Base-by-base conservation (phyloP, 2,797 vertebrate genomes). In the Nannoperca australis region DNA sequence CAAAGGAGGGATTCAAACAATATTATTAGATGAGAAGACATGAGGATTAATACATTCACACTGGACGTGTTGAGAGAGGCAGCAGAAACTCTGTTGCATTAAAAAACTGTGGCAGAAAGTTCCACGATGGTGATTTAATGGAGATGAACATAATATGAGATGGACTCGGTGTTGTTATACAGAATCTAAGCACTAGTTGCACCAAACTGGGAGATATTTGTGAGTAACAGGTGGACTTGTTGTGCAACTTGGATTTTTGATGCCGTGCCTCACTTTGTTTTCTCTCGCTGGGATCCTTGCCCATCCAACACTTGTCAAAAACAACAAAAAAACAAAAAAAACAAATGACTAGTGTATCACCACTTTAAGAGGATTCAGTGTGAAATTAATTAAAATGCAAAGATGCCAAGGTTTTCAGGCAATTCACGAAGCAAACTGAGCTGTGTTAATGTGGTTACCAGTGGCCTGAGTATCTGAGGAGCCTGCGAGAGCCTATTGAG, bases 361-460 rank as follows among this genome's bases (percentile, higher is more conserved):
- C 70, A 60, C 81, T 82, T 81, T 74, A 77, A 76, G 67, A 70
- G 47, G 61, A 90, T 85, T 81, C 63, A 65, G 89, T 72, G 78
- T 74, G 82, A 91, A 90, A 89, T 76, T 81, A 90, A 89, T 88
- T 86, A 84, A 80, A 83, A 87, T 71, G 80, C 74, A 81, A 89
- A 77, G 61, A 81, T 51, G 70, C 79, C 81, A 82, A 86, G 62
- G 65, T 79, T 78, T 59, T 50, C 40, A 69, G 73, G 56, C 15
- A 10, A 76, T 70, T 78, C 67, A 73, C 36, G 12, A 78, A 59
- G 76, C 79, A 54, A 66, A 32, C 20, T 34, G 55, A 53, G 32
- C 74, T 67, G 73, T 76, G 72, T 70, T 64, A 65, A 86, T 51
- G 75, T 83, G 81, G 62, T 74, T 63, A 78, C 24, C 66, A 14